These are phyloP conservation scores for Dichetophora obliterata DNA, from an alignment of 2,888 invertebrate genomes.

Conservation along the genomic window DNA sequence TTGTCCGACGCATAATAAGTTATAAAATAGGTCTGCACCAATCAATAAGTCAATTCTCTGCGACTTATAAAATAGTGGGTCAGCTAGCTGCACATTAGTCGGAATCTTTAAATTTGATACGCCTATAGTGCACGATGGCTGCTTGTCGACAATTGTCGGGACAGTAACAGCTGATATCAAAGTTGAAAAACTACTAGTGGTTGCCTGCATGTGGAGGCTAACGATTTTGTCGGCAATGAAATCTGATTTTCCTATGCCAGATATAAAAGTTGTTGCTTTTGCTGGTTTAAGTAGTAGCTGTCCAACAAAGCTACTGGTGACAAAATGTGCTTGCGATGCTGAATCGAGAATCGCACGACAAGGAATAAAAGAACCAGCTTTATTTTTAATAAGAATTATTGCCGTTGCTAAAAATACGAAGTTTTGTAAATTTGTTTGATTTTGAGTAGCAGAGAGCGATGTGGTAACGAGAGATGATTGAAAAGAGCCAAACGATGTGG, in stretches of 20 bases:
- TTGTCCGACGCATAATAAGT: not conserved
- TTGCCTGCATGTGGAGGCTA: not conserved
- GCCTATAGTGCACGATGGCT: not conserved
- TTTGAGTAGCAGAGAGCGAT: not conserved
- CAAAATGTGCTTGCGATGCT: conserved; percentile 35
- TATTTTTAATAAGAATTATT: conserved; percentile 43
- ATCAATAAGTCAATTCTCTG: not conserved
- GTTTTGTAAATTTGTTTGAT: not conserved
- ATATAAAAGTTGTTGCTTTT: too few species aligned
- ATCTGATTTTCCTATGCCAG: not conserved
- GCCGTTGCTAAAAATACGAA: conserved; percentile 35
- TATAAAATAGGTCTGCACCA: not conserved
- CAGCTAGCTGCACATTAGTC: not conserved
- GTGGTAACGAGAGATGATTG: not conserved
- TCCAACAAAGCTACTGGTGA: conserved; percentile 3
- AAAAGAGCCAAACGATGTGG: not conserved
- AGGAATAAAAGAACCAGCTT: conserved; percentile 35
- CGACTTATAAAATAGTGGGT: not conserved
- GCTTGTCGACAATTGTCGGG: not conserved
- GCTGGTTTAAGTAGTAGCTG: too few species aligned
- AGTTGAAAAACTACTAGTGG: not conserved
- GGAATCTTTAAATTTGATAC: not conserved
- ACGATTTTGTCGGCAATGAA: not conserved
- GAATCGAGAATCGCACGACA: conserved; percentile 41
- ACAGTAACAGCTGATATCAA: not conserved